phyloP scores from a whole-genome alignment of 2,888 invertebrate genomes.

The Papilio protenor region DNA sequence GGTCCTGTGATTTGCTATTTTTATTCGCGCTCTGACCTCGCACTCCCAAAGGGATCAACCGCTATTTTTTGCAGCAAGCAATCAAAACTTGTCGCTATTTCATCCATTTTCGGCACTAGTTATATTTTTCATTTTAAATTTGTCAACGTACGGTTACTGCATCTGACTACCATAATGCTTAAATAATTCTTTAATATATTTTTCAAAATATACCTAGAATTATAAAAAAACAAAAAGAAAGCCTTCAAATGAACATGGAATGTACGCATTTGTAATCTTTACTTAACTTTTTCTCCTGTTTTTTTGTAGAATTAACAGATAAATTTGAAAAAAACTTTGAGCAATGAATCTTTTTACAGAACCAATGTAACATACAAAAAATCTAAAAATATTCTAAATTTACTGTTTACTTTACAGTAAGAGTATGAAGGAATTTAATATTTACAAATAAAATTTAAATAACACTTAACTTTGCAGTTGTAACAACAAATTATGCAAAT shows the following conservation, averaged over 20 bases:
- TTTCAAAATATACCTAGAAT: too few relatives aligned
- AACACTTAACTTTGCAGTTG: constrained; percentile 15
- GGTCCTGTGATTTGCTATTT: constrained; percentile 9
- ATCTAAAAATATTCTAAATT: background rate
- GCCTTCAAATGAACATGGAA: too few relatives aligned
- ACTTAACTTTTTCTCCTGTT: background rate
- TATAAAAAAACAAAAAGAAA: too few relatives aligned
- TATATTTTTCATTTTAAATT: background rate
- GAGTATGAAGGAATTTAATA: background rate
- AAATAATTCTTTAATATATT: too few relatives aligned
- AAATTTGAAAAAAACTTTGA: background rate
- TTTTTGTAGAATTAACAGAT: background rate
- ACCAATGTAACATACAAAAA: background rate
- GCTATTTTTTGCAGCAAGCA: constrained; percentile 13
- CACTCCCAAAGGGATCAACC: constrained; percentile 18
- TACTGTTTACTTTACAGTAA: background rate
- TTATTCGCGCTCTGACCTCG: constrained; percentile 22
- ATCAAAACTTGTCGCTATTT: constrained; percentile 4
- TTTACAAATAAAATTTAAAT: constrained; percentile 14
- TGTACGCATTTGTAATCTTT: too few relatives aligned
- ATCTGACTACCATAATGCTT: too few relatives aligned
- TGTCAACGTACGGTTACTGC: background rate
- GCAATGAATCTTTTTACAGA: background rate
- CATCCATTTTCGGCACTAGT: background rate
- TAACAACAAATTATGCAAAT: constrained; percentile 19